Conservation (phyloP, 1,140 invertebrate species). For the Drosophila tani region DNA sequence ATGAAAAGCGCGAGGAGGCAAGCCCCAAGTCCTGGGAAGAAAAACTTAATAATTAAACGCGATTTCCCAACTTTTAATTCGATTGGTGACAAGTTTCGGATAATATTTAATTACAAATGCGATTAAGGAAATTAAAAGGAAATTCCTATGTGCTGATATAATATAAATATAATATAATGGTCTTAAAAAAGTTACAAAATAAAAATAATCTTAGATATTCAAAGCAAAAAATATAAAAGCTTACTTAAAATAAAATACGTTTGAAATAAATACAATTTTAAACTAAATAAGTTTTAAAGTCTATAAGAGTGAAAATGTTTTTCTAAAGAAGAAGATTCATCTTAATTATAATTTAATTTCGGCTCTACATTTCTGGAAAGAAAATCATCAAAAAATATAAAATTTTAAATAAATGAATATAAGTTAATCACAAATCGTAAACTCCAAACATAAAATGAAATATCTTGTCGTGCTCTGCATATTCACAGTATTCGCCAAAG, state of each 20-base stretch:
- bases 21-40: constrained; percentile 18
- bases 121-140: too few species aligned
- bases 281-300: neutral
- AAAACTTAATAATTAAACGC: constrained; percentile 13
- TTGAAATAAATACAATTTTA: neutral
- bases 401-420: neutral
- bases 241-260: too few species aligned
- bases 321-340: neutral
- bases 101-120: neutral
- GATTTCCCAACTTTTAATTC: constrained; percentile 3
- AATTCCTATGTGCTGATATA: too few species aligned
- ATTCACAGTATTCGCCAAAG: constrained; percentile 66
- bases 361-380: neutral
- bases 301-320: neutral
- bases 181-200: too few species aligned
- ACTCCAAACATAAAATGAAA: constrained; percentile 57
- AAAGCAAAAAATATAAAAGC: neutral
- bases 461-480: constrained; percentile 57
- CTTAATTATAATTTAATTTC: neutral
- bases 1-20: constrained; percentile 6
- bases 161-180: too few species aligned
- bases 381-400: neutral
- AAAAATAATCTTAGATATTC: too few species aligned
- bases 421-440: neutral
- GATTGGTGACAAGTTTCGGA: neutral